Base-by-base conservation (phyloP, 2,888 invertebrate genomes). In the Dynastes grantii region DNA sequence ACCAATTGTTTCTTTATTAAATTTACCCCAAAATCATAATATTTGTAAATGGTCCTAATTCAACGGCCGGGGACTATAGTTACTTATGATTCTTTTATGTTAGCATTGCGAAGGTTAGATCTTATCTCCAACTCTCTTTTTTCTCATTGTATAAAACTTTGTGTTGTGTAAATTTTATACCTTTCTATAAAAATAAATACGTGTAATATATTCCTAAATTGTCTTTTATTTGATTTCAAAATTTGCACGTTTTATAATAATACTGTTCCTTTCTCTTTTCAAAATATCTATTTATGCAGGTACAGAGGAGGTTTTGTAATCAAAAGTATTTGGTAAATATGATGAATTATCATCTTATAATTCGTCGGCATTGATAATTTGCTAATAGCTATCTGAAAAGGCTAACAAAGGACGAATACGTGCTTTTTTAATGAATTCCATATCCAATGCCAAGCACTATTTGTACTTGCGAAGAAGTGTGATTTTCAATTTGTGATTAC, bases 381-480 rank as follows among this genome's bases (percentile, higher is more conserved):
- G 63, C 63, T 63, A 63, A 63, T 32, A 22, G 22, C 22, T 37
- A 63, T 32, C 5, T 63, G 9, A 63, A 45, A 63, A 32, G 29
- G 63, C 29, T 63, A 63, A 63, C 63, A 63, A 63, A 63, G 29
- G 63, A 63, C 29, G 32, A 63, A 63, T 63, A 63, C 63, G 63
- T 63, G 63, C 63, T 29, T 63, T 63, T 55, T 32, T 63, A 63
- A 63, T 29, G 63, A 63, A 32, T 63, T 63, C 27, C 9, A 11
- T 9, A 9, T 13, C 29, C 63, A 63, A 63, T 63, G 63, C 13
- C 63, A 63, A n/a, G 32, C 8, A 5, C 11, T 63, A 29, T 63
- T 63, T 63, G 63, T 63, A 63, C 63, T 63, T 63, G 32, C 4
- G 63, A 29, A 63, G 27, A 58, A 63, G 63, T 32, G 29, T 32